Evolutionary conservation across 1,140 invertebrate genomes (phyloP), one percentile per base, ranked within the genome.

Genomic region (Lamellibrachia luymesi): DNA sequence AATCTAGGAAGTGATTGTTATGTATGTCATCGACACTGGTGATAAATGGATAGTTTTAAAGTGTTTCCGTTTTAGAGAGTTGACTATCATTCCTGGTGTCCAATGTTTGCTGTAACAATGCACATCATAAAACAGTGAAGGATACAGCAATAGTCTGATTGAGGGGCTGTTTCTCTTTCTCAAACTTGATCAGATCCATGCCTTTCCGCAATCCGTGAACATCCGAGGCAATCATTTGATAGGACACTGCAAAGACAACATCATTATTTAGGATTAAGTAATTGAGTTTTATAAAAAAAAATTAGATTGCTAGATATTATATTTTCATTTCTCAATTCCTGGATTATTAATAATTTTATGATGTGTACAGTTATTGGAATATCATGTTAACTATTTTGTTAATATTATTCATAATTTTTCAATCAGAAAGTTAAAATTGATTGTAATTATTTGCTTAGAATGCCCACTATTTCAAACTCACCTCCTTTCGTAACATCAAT

Each of bases 71-170:
- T 80, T 17, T 6, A 80, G 64, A 80, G 13, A 80, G 64, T 80
- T 80, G 7, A 80, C 64, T 38, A 38, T 38, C 38, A 38, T 38
- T 38, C 38, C 38, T 80, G 64, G 64, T 80, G 64, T 80, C 13
- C 64, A 17, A 22, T 80, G 25, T 80, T 80, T 17, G 64, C 64
- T 80, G 64, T 22, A 80, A 22, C 64, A 22, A 80, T 80, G 2
- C 2, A 22, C 17, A 22, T 17, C 64, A 17, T 80, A 80, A 8
- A 80, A 80, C 52, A 56, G 52, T 56, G 89, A 94, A 94, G 93
- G 93, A 94, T 94, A 94, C 93, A 52, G 92, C 91, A 90, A 94
- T 64, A 2, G n/a, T 91, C 56, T 90, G 90, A 89, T 93, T 93
- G 17, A 25, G 13, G 38, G 91, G 25, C 27, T 92, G 56, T 92